Conservation (phyloP, 2,888 invertebrate genomes). For the Diplolepis rosae region DNA sequence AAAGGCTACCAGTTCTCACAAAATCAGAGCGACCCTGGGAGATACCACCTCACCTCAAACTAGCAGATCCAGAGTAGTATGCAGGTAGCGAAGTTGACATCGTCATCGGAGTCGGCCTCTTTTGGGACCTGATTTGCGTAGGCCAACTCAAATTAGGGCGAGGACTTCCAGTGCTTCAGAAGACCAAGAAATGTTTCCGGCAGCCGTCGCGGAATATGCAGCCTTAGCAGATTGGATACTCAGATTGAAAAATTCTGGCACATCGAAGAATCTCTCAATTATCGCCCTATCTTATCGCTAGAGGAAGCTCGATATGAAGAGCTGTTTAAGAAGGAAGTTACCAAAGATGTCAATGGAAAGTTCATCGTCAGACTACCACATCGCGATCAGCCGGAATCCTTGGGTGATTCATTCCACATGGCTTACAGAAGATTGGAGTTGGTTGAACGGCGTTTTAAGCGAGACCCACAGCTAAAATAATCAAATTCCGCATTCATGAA, state of each 20-base stretch:
- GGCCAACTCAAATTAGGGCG: conserved; percentile 33
- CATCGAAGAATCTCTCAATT: conserved; percentile 43
- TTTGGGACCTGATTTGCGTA: conserved; percentile 37
- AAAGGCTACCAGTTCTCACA: background rate
- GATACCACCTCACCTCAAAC: background rate
- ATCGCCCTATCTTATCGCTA: conserved; percentile 36
- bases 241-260: conserved; percentile 42
- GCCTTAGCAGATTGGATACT: background rate
- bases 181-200: no score
- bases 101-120: background rate
- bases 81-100: background rate
- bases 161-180: conserved; percentile 25
- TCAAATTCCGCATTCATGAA: background rate
- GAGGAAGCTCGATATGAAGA: conserved; percentile 30
- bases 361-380: conserved; percentile 27
- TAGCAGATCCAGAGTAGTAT: background rate
- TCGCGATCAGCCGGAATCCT: background rate
- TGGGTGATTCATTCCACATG: background rate
- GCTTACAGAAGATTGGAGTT: conserved; percentile 19
- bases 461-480: background rate
- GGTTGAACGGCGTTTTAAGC: conserved; percentile 29
- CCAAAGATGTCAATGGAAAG: conserved; percentile 38
- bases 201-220: conserved; percentile 50
- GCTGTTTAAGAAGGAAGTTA: conserved; percentile 5
- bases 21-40: background rate